Evolutionary conservation across 2,888 invertebrate species (phyloP), one percentile per base, ranked within the genome.

Genomic region (Scaptomyza reducta): DNA sequence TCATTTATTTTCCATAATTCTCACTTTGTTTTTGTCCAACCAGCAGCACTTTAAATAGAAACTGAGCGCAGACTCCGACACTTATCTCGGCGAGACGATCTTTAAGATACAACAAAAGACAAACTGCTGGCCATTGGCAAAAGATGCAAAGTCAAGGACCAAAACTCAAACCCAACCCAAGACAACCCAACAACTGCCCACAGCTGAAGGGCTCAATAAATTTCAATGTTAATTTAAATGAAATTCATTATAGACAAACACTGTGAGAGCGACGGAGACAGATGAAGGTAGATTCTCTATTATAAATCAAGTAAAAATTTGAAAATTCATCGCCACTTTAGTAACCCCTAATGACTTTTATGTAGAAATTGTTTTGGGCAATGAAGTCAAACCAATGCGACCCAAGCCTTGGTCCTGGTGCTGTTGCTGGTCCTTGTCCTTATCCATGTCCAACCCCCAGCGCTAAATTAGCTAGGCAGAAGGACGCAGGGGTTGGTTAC

Each of bases 321-420:
- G 75, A 74, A 89, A 91, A 91, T 91, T 91, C 90, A 89, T 91
- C 90, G 91, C 90, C 90, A 91, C 90, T 91, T 89, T 91, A 82
- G 90, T 90, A 87, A 90, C 87, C 90, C 90, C 89, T 90, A 90
- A 90, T 90, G 91, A 90, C 89, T 90, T 83, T 81, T 83, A 80
- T 90, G 79, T 88, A 53, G 74, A 53, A 87, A 88, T 83, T 83
- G 87, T 87, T 88, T 80, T 83, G 88, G 82, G 82, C 82, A 83
- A 83, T 83, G 88, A 83, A 83, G 87, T 73, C 85, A 59, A 70
- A 54, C 79, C 86, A 69, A 53, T 44, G 46, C 66, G 40, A 60
- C 54, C 77, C 72, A 62, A 53, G 51, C 72, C 62, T 63, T 31
- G 7, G 27, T 54, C 22, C 3, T 1, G 58, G 74, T 33, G 11